Conservation (phyloP, 35 echinoderm and acorn worm genomes). For the Ophiothrix spiculata region DNA sequence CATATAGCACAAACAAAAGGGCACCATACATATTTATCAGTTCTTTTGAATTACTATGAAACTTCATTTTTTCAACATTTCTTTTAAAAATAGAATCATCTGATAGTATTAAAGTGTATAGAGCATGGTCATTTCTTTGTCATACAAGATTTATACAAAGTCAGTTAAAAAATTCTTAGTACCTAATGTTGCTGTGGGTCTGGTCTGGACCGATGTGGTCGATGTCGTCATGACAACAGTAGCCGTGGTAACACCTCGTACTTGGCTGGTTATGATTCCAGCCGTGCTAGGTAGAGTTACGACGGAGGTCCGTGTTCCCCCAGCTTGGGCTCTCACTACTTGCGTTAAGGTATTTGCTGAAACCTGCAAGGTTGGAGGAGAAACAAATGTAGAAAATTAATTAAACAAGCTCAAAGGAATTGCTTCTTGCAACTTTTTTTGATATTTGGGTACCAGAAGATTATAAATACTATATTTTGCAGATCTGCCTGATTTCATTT, state of each 20-base stretch:
- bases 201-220: constrained; percentile 52
- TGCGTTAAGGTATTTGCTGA: constrained; percentile 61
- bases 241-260: constrained; percentile 38
- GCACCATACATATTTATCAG: too few relatives aligned
- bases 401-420: too few relatives aligned
- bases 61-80: too few relatives aligned
- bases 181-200: constrained; percentile 51
- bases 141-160: too few relatives aligned
- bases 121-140: too few relatives aligned
- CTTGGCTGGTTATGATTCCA: constrained; percentile 75
- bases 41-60: too few relatives aligned
- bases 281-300: constrained; percentile 42
- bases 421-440: neutral
- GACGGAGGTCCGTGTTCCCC: constrained; percentile 42
- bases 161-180: too few relatives aligned
- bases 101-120: too few relatives aligned
- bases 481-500: too few relatives aligned
- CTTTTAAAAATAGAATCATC: too few relatives aligned
- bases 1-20: too few relatives aligned
- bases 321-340: constrained; percentile 73
- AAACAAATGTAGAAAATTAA: neutral
- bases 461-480: too few relatives aligned
- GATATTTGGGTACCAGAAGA: neutral
- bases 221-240: constrained; percentile 66
- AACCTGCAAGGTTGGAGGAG: constrained; percentile 31